These are phyloP conservation scores for Nemotelus pantherinus DNA, from an alignment of 2,888 invertebrate genomes.

Conservation along the genomic window DNA sequence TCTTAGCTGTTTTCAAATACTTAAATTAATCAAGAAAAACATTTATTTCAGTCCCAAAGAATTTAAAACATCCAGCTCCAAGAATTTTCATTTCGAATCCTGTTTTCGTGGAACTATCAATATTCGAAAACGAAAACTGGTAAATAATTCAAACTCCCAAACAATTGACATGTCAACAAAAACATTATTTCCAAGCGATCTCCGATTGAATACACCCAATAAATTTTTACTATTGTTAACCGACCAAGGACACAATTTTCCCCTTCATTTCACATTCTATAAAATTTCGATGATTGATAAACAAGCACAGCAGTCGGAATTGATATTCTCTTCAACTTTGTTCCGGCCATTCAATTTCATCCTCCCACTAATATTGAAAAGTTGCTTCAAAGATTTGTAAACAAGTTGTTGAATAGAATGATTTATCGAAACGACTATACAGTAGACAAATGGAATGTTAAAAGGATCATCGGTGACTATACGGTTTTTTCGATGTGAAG, in stretches of 20 bases:
- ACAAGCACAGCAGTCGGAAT: conserved; percentile 33
- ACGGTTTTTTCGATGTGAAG: too few species aligned
- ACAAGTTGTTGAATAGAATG: too few species aligned
- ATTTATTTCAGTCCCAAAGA: too few species aligned
- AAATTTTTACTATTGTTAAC: conserved; percentile 11
- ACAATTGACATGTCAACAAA: conserved; percentile 33
- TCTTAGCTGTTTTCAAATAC: too few species aligned
- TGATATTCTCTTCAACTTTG: conserved; percentile 9
- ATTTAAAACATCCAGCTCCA: too few species aligned
- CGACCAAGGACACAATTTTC: conserved; percentile 30
- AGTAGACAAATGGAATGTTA: too few species aligned
- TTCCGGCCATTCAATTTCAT: neutral
- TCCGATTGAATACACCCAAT: conserved; percentile 1
- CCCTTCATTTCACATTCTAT: conserved; percentile 38
- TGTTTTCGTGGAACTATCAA: neutral
- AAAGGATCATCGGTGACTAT: too few species aligned
- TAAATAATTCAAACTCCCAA: conserved; percentile 10
- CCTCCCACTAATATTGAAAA: neutral
- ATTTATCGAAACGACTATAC: too few species aligned
- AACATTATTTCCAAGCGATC: conserved; percentile 3
- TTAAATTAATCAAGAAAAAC: too few species aligned
- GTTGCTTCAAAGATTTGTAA: neutral
- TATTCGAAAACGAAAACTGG: neutral
- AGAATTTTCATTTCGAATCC: too few species aligned
- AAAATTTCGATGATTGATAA: conserved; percentile 43